Evolutionary conservation across 2,888 invertebrate genomes (phyloP).

Genomic region (Diaperis boleti): DNA sequence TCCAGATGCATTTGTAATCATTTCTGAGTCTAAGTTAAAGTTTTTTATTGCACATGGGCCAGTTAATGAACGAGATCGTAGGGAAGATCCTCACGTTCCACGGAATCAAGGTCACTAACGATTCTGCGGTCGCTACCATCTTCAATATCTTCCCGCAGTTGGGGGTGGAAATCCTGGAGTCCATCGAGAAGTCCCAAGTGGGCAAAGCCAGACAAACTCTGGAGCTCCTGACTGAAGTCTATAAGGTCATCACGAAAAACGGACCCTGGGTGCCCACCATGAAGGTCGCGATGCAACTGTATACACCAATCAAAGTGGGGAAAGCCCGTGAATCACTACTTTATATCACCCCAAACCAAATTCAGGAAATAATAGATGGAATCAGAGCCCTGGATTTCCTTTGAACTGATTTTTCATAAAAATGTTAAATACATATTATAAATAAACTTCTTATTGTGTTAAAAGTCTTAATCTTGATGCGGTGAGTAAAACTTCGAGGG

Average conservation of each 20-base stretch:
- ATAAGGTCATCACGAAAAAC: constrained; percentile 68
- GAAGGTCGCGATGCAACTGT: constrained; percentile 76
- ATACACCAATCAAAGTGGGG: constrained; percentile 74
- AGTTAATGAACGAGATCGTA: constrained; percentile 74
- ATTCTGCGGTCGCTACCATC: constrained; percentile 79
- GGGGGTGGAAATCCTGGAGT: constrained; percentile 70
- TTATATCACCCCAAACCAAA: constrained; percentile 63
- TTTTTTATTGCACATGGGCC: constrained; percentile 78
- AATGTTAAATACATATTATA: constrained; percentile 3
- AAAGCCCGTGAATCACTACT: constrained; percentile 72
- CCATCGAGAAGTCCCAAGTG: constrained; percentile 64
- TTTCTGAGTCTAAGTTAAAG: no score
- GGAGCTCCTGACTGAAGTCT: constrained; percentile 65
- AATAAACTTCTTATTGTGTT: background rate
- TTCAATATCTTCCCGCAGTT: constrained; percentile 76
- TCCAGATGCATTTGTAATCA: no score
- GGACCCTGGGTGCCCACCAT: constrained; percentile 77
- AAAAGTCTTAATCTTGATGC: constrained; percentile 53
- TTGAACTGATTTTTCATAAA: constrained; percentile 12
- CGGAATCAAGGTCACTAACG: constrained; percentile 87
- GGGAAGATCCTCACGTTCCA: constrained; percentile 78
- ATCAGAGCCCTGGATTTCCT: background rate
- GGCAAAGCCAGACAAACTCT: constrained; percentile 70
- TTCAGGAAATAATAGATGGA: constrained; percentile 48
- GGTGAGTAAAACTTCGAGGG: constrained; percentile 64